These are phyloP conservation scores for Peromyscus eremicus DNA, from an alignment of 2,797 vertebrate genomes.

Conservation along the genomic window DNA sequence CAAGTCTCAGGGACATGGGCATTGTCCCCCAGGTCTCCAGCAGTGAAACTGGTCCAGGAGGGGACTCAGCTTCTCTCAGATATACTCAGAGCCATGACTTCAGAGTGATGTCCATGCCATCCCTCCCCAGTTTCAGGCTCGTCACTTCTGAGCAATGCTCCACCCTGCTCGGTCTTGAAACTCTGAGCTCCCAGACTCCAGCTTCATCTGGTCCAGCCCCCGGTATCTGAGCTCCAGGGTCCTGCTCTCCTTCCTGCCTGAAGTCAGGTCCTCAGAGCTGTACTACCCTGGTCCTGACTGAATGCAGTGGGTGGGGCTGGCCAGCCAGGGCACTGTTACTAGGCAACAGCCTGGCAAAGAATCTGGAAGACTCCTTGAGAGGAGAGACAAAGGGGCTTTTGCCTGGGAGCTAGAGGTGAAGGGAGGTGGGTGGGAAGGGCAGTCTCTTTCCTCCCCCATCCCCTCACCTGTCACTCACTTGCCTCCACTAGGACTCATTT, in stretches of 20 bases:
- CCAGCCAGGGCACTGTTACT: constrained; percentile 39
- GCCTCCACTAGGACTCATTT: background rate
- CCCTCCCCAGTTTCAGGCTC: background rate
- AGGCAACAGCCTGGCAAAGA: constrained; percentile 55
- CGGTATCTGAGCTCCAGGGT: background rate
- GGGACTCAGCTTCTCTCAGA: background rate
- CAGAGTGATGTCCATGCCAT: background rate
- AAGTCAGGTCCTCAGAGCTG: background rate
- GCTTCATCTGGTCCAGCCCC: background rate
- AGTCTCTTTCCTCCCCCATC: background rate
- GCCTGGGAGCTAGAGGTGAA: background rate
- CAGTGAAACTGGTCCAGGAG: background rate
- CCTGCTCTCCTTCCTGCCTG: background rate
- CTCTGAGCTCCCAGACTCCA: background rate
- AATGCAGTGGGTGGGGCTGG: background rate
- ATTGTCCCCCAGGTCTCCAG: background rate
- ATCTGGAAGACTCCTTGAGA: background rate
- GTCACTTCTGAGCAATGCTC: background rate
- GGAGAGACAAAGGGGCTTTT: background rate
- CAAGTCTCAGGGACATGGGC: background rate
- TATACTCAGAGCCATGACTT: background rate
- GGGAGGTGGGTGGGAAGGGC: background rate
- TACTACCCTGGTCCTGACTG: background rate
- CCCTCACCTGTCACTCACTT: background rate
- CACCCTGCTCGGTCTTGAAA: accelerated